Evolutionary conservation across 2,797 vertebrate genomes (phyloP).

Genomic region (Eleutherodactylus coqui): DNA sequence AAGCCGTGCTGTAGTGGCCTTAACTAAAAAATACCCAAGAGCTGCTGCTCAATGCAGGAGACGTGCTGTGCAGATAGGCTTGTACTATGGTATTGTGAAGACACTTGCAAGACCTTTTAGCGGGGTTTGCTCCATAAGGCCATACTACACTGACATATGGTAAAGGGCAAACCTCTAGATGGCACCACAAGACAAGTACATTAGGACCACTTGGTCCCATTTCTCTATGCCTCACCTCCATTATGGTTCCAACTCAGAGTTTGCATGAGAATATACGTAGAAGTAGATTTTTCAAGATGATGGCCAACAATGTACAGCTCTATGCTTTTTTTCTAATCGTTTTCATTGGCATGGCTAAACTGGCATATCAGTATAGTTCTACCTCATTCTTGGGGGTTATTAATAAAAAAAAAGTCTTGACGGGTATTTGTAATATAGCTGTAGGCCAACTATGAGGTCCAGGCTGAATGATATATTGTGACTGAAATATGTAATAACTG

Average conservation of each 20-base stretch:
- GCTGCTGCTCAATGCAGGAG: not conserved
- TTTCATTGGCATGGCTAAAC: conserved; percentile 37
- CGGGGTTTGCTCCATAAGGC: not conserved
- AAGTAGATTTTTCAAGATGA: not conserved
- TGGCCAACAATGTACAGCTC: not conserved
- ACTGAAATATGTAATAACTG: conserved; percentile 23
- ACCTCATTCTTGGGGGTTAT: conserved; percentile 47
- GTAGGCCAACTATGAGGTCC: conserved; percentile 37
- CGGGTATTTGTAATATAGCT: conserved; percentile 43
- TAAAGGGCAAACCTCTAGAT: conserved; percentile 5
- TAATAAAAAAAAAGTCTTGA: conserved; percentile 47
- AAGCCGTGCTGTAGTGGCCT: not conserved
- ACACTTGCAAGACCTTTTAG: not conserved
- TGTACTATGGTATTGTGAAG: not conserved
- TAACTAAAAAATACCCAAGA: not conserved
- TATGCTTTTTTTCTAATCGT: conserved; percentile 1
- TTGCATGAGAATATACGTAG: not conserved
- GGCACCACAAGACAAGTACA: not conserved
- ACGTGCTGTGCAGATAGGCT: not conserved
- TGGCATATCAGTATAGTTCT: conserved; percentile 51
- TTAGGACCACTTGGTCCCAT: not conserved
- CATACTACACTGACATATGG: too few relatives aligned
- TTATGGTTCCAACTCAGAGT: not conserved
- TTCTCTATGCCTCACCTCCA: not conserved
- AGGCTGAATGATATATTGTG: conserved; percentile 36